These are phyloP conservation scores for Karalla daura DNA, from an alignment of 2,797 vertebrate genomes.

Conservation along the genomic window DNA sequence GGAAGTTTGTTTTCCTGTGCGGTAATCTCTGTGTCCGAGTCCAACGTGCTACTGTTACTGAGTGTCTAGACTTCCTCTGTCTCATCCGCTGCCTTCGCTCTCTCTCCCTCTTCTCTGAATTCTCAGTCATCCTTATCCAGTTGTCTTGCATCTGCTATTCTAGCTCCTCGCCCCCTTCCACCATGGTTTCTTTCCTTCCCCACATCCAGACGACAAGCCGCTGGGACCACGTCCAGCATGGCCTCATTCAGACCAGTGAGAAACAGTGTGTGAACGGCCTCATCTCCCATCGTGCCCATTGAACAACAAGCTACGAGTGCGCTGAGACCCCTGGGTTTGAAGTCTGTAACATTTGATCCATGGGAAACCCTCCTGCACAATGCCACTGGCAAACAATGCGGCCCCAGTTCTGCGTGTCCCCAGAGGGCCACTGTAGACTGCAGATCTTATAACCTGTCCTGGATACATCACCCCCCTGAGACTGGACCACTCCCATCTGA, in stretches of 20 bases:
- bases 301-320: conserved; percentile 73
- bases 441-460: conserved; percentile 85
- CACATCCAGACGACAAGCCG: conserved; percentile 17
- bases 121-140: conserved; percentile 5
- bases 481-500: conserved; percentile 69
- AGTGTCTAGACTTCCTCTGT: conserved; percentile 26
- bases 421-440: conserved; percentile 79
- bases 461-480: conserved; percentile 78
- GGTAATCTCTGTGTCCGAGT: not conserved
- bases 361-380: conserved; percentile 85
- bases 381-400: conserved; percentile 82
- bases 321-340: conserved; percentile 79
- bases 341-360: conserved; percentile 82
- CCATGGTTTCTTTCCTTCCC: conserved; percentile 7
- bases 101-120: conserved; percentile 3
- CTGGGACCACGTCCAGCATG: conserved; percentile 45
- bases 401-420: conserved; percentile 82
- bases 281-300: conserved; percentile 68
- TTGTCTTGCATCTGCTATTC: conserved; percentile 4
- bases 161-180: not conserved
- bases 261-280: conserved; percentile 67
- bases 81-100: conserved; percentile 18
- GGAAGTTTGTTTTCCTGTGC: conserved; percentile 36
- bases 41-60: conserved; percentile 10
- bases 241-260: conserved; percentile 64